Conservation (phyloP, 2,113 vertebrate species). For the Synodontis membranacea region DNA sequence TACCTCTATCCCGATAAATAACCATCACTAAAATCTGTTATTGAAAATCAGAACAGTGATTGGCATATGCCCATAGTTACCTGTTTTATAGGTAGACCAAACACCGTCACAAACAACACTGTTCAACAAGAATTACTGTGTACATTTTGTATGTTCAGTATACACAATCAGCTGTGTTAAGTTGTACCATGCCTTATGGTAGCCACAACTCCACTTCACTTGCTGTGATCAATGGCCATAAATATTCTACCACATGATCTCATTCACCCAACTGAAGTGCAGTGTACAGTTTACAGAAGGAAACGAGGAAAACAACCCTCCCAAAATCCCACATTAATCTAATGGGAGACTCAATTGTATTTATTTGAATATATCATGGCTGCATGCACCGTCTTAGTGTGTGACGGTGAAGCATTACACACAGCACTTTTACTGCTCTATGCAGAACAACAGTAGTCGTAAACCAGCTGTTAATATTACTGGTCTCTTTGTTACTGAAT, state of each 20-base stretch:
- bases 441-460: not conserved
- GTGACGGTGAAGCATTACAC: not conserved
- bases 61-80: not conserved
- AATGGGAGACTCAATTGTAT: not conserved
- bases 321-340: not conserved
- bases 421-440: not conserved
- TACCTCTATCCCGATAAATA: too few species aligned
- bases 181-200: too few species aligned
- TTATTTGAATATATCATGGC: not conserved
- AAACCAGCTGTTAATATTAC: not conserved
- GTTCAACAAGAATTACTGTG: too few species aligned
- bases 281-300: not conserved
- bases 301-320: not conserved
- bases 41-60: not conserved
- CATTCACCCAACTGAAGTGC: not conserved
- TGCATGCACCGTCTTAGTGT: not conserved
- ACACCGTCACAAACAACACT: not conserved
- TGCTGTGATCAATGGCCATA: not conserved
- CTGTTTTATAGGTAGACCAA: not conserved
- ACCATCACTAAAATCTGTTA: not conserved
- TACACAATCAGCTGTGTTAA: too few species aligned
- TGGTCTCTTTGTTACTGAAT: not conserved
- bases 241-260: too few species aligned
- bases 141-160: too few species aligned
- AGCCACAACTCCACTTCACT: not conserved